These are phyloP conservation scores for Dolichomitus sp. DNA, from an alignment of 2,888 invertebrate species.

Conservation along the genomic window DNA sequence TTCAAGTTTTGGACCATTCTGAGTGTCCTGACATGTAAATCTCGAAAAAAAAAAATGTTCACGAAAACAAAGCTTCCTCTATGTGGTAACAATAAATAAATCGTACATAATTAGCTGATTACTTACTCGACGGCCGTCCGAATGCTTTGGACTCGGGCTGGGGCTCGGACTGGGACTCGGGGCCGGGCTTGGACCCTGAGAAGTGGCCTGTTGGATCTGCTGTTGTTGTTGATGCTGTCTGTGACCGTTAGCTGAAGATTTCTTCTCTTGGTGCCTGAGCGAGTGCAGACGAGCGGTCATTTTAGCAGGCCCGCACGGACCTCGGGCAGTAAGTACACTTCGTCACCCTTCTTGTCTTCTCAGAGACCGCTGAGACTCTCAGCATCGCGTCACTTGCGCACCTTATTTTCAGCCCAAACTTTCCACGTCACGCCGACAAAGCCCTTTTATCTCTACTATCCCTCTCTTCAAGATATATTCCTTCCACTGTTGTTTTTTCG, in stretches of 20 bases:
- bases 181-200: slow-evolving; percentile 78
- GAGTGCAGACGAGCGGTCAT: slow-evolving; percentile 86
- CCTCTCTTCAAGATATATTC: background rate
- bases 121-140: slow-evolving; percentile 85
- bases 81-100: too few relatives aligned
- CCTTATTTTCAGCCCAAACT: slow-evolving; percentile 23
- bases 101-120: background rate
- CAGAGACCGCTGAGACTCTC: slow-evolving; percentile 78
- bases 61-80: too few relatives aligned
- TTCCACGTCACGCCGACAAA: background rate
- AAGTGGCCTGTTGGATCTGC: slow-evolving; percentile 71
- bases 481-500: background rate
- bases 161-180: slow-evolving; percentile 83
- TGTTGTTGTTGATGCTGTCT: slow-evolving; percentile 74
- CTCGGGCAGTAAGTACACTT: slow-evolving; percentile 74
- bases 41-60: too few relatives aligned
- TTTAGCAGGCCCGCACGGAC: slow-evolving; percentile 84
- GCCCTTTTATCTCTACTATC: background rate
- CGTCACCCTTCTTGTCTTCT: slow-evolving; percentile 79
- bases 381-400: slow-evolving; percentile 79
- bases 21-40: too few relatives aligned
- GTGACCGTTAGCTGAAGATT: slow-evolving; percentile 75
- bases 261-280: slow-evolving; percentile 84
- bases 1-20: too few relatives aligned
- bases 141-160: slow-evolving; percentile 84